Base-by-base conservation (phyloP, 1,140 invertebrate species). In the Aphaenogaster ashmeadi region DNA sequence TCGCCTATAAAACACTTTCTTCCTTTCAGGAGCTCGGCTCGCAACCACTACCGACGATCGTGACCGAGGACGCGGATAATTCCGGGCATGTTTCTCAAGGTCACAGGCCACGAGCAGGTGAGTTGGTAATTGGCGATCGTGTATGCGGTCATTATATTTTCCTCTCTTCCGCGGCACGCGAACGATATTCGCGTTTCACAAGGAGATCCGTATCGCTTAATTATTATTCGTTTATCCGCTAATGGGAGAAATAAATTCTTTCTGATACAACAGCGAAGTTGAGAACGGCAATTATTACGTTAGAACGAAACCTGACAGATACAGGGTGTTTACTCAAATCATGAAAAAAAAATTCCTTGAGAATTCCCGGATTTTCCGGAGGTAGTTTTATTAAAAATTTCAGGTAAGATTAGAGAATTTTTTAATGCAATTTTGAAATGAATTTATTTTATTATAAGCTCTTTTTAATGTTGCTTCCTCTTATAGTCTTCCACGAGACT, bases 1-100 rank as follows among this genome's bases (percentile, higher is more conserved):
- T 50, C 7, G 54, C 54, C 52, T 84, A 60, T 72, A 77, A 81
- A 60, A 47, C 27, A 44, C 60, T 93, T 90, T 90, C 87, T 83
- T 93, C 88, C 85, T 94, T 94, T 52, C 93, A 97, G 97, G 96
- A 97, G 94, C 95, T 97, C 86, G 96, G 96, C 13, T 97, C 97
- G 2, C 96, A 97, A 91, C 96, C 97, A 18, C 92, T 97, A 72
- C 96, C 97, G 8, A 96, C 95, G 44, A 96, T 95, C 66, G 95
- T 95, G 36, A 95, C 95, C 9, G 96, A 96, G 90, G 95, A 96
- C 92, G 87, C 91, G 6, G 94, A 95, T 58, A 91, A 92, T 66
- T 92, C 93, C 27, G 89, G 88, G 64, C 93, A 94, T 6, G 92
- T 88, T 15, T 93, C 92, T 8, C 93, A 94, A 77, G 91, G 93